Conservation (phyloP, 2,888 invertebrate species). For the Cheilosia urbana region DNA sequence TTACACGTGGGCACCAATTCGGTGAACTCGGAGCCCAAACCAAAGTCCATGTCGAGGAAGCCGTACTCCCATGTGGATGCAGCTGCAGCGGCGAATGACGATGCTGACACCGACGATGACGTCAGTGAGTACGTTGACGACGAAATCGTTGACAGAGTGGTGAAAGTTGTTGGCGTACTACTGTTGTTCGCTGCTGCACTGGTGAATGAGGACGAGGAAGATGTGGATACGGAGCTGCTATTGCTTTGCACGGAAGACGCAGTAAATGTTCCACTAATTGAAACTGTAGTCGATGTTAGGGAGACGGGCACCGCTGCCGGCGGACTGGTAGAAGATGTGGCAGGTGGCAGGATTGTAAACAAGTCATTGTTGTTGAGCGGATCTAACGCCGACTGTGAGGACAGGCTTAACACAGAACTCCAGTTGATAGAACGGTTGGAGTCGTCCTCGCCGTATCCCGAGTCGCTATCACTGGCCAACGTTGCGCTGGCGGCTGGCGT, state of each 20-base stretch:
- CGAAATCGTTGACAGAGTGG: slow-evolving; percentile 82
- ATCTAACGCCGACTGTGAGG: slow-evolving; percentile 93
- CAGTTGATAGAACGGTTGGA: slow-evolving; percentile 93
- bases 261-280: slow-evolving; percentile 82
- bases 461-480: slow-evolving; percentile 86
- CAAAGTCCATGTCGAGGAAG: slow-evolving; percentile 84
- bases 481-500: slow-evolving; percentile 64
- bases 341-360: slow-evolving; percentile 83
- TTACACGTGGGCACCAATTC: slow-evolving; percentile 85
- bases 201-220: slow-evolving; percentile 65
- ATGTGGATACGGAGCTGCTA: slow-evolving; percentile 55
- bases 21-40: slow-evolving; percentile 85
- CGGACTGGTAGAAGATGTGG: slow-evolving; percentile 78
- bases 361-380: slow-evolving; percentile 92
- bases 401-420: slow-evolving; percentile 94
- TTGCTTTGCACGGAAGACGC: slow-evolving; percentile 72
- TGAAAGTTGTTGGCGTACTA: slow-evolving; percentile 80
- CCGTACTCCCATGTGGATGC: slow-evolving; percentile 83
- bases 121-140: slow-evolving; percentile 81
- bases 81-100: slow-evolving; percentile 77
- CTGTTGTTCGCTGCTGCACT: slow-evolving; percentile 50
- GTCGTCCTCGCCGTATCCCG: slow-evolving; percentile 91
- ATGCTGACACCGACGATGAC: slow-evolving; percentile 80
- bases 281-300: slow-evolving; percentile 76
- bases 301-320: slow-evolving; percentile 80